These are phyloP conservation scores for Netelia virgata DNA, from an alignment of 2,888 invertebrate species.

Conservation along the genomic window DNA sequence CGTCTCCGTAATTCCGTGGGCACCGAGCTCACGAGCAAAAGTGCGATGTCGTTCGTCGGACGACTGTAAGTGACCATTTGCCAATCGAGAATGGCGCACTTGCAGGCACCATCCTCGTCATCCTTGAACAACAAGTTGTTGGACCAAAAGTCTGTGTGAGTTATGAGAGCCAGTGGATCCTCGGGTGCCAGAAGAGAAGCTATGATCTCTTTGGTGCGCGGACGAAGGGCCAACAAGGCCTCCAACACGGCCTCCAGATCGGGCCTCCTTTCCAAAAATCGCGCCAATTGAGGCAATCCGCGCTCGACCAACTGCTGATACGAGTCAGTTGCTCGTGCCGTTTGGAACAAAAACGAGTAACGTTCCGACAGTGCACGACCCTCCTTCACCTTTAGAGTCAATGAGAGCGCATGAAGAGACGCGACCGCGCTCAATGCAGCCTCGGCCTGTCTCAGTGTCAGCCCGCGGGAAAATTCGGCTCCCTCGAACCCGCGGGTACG, in stretches of 20 bases:
- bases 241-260: slow-evolving; percentile 88
- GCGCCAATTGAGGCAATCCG: slow-evolving; percentile 91
- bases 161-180: slow-evolving; percentile 91
- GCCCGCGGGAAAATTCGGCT: slow-evolving; percentile 89
- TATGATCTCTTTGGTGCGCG: slow-evolving; percentile 90
- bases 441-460: slow-evolving; percentile 88
- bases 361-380: slow-evolving; percentile 86
- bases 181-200: slow-evolving; percentile 90
- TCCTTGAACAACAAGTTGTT: slow-evolving; percentile 90
- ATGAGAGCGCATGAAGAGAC: slow-evolving; percentile 90
- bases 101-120: slow-evolving; percentile 83
- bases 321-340: slow-evolving; percentile 92
- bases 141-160: slow-evolving; percentile 94
- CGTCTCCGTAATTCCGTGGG: slow-evolving; percentile 90
- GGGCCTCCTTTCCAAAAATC: slow-evolving; percentile 89
- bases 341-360: slow-evolving; percentile 91
- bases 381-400: slow-evolving; percentile 88
- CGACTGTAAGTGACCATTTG: slow-evolving; percentile 93
- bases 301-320: slow-evolving; percentile 92
- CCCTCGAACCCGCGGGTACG: slow-evolving; percentile 88
- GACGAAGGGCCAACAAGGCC: slow-evolving; percentile 87
- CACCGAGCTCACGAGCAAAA: slow-evolving; percentile 90
- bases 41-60: slow-evolving; percentile 92
- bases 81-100: slow-evolving; percentile 92
- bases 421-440: slow-evolving; percentile 91